Evolutionary conservation across 2,888 invertebrate genomes (phyloP).

Genomic region (Morpho helenor): DNA sequence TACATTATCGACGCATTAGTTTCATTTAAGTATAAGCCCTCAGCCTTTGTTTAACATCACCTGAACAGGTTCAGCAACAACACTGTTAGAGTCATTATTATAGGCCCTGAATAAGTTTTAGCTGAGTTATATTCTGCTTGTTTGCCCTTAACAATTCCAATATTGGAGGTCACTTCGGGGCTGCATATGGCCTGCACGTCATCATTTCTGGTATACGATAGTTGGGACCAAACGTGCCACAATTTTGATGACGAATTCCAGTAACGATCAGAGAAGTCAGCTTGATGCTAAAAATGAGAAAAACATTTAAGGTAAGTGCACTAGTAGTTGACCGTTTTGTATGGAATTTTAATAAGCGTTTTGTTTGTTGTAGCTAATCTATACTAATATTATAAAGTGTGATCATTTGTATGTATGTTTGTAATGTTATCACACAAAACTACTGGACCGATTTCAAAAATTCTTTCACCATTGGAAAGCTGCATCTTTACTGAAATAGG

Average conservation of each 20-base stretch:
- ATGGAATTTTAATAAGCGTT: no score
- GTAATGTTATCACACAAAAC: no score
- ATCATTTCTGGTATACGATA: conserved; percentile 35
- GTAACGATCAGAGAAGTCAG: conserved; percentile 43
- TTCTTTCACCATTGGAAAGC: no score
- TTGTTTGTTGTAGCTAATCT: no score
- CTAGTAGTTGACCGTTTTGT: no score
- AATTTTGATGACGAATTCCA: conserved; percentile 60
- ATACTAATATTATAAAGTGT: no score
- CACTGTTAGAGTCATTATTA: not conserved
- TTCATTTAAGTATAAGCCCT: conserved; percentile 43
- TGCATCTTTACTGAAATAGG: not conserved
- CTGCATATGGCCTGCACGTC: conserved; percentile 38
- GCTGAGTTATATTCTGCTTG: conserved; percentile 40
- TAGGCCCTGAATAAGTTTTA: conserved; percentile 10
- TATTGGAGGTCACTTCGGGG: conserved; percentile 37
- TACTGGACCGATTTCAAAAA: no score
- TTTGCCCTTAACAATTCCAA: conserved; percentile 33
- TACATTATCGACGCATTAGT: conserved; percentile 30
- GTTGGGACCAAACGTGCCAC: conserved; percentile 59
- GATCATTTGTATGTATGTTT: no score
- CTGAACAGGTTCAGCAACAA: conserved; percentile 29
- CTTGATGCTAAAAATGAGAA: conserved; percentile 40
- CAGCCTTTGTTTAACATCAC: conserved; percentile 27
- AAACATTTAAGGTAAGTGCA: not conserved